A percentile compares a stretch with the other conserved stretches of the same genome.
Evolutionary conservation across 2,797 vertebrate species (phyloP).

Genomic region (Selene dorsalis): DNA sequence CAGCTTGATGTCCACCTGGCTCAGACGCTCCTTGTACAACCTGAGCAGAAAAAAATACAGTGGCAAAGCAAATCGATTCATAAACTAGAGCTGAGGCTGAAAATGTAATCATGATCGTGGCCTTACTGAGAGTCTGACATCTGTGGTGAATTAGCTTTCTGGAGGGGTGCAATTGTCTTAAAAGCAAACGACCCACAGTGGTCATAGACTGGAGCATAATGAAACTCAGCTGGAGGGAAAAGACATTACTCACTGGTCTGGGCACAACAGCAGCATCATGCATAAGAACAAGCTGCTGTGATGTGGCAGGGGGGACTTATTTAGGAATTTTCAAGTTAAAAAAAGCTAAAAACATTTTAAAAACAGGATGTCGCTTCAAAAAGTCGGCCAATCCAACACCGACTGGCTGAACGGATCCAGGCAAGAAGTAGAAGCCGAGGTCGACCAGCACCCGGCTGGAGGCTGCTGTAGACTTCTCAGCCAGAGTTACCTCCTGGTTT

Average conservation of each 20-base stretch:
- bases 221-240: background rate
- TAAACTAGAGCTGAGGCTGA: background rate
- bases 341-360: background rate
- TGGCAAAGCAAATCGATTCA: background rate
- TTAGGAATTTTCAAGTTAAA: background rate
- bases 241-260: background rate
- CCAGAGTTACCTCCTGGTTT: background rate
- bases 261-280: background rate
- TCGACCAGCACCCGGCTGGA: background rate
- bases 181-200: background rate
- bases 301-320: background rate
- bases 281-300: background rate
- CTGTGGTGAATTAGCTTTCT: background rate
- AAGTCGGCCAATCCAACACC: background rate
- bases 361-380: background rate
- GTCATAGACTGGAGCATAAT: background rate
- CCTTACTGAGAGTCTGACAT: background rate
- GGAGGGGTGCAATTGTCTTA: background rate
- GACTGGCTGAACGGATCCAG: background rate
- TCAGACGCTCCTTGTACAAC: conserved; percentile 97
- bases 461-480: background rate
- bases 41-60: conserved; percentile 76
- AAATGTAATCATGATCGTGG: background rate
- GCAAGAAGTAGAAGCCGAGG: background rate
- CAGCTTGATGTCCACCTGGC: conserved; percentile 97